Conservation (phyloP, 2,797 vertebrate species). For the Danio tinwini region DNA sequence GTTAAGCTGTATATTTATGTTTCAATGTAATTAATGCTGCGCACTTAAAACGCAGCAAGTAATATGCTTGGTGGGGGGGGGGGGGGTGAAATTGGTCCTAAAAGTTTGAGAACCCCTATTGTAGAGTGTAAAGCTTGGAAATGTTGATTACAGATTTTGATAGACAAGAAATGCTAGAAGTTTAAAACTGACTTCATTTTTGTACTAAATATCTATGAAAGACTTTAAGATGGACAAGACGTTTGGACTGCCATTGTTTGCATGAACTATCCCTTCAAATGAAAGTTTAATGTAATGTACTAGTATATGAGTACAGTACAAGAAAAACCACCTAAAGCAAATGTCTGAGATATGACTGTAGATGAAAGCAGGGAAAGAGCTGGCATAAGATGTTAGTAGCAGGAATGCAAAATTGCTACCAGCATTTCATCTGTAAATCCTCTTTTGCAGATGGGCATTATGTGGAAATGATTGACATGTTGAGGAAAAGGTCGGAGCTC, state of each 20-base stretch:
- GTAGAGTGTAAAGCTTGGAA: too few relatives aligned
- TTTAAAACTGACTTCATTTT: background rate
- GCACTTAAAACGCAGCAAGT: too few relatives aligned
- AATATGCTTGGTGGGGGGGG: too few relatives aligned
- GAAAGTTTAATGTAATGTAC: background rate
- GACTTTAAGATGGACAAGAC: background rate
- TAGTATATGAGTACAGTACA: background rate
- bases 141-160: background rate
- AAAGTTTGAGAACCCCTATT: too few relatives aligned
- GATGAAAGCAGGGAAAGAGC: slow-evolving; percentile 22
- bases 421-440: slow-evolving; percentile 28
- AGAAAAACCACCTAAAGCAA: background rate
- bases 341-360: background rate
- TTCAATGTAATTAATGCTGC: too few relatives aligned
- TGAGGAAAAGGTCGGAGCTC: slow-evolving; percentile 12
- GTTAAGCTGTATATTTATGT: too few relatives aligned
- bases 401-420: slow-evolving; percentile 15
- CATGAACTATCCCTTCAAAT: background rate
- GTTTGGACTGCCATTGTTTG: background rate
- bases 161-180: background rate
- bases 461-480: slow-evolving; percentile 21
- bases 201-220: background rate
- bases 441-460: slow-evolving; percentile 47
- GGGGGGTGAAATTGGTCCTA: too few relatives aligned
- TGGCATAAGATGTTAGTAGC: background rate